Evolutionary conservation across 1,140 invertebrate species (phyloP), one percentile per base, ranked within the genome.

Genomic region (Drosophila athabasca): DNA sequence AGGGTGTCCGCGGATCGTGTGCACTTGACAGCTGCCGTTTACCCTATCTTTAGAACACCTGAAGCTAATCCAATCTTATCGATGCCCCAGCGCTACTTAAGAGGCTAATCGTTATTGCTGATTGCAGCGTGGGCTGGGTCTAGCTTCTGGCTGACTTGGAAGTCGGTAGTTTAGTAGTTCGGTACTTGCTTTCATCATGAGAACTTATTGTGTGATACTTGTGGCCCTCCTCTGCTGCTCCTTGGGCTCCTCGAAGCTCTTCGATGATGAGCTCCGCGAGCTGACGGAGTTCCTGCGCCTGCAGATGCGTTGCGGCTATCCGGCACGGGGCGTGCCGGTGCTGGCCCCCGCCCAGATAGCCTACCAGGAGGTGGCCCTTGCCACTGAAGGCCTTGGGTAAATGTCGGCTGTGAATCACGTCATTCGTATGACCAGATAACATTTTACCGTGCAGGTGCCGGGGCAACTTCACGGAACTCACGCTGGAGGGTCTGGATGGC

Each of bases 251-350:
- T 68, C 50, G 24, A 85, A 64, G 3, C 57, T 77, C 3, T 91
- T 91, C 41, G 90, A 91, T 43, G 90, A 91, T 78, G 65, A 88
- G 22, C 59, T 91, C 6, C 68, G 90, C 0, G 90, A 91, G 52
- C 35, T 91, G 8, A 78, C 90, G 2, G 90, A 91, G 62, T 91
- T 90, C 39, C 13, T 91, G 17, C 76, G 87, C 1, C 44, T 90
- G 24, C 90, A 91, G 62, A 90, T 91, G 90, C 77, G 59, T n/a
- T 91, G 90, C 60, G 90, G 90, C 1, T 91, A 90, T 62, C 71
- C 77, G 0, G 55, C 44, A 2, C 62, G 54, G 3, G 83, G 90
- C 4, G 70, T 91, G 24, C 90, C 90, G 2, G 44, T 90, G 6
- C 39, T 91, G 31, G 90, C 83, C 13, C 90, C 90, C 2, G 76